A percentile compares a stretch with the other conserved stretches of the same genome.
These are phyloP conservation scores for Muscicapa adusta DNA, from an alignment of 2,113 vertebrate species.

Conservation along the genomic window DNA sequence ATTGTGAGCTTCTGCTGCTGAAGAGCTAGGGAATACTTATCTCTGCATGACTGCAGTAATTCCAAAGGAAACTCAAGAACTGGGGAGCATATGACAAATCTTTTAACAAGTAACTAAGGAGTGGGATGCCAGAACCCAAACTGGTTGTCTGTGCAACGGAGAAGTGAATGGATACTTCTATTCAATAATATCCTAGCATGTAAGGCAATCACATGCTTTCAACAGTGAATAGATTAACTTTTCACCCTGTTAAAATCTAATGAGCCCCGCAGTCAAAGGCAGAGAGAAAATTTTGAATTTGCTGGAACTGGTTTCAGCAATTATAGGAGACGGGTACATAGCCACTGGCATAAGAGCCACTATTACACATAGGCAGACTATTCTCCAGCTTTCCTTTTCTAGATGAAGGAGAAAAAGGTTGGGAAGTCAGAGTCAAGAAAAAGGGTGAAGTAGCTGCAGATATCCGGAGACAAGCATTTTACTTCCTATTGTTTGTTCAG, in stretches of 20 bases:
- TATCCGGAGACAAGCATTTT: not conserved
- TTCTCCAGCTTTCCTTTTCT: not conserved
- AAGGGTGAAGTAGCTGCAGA: not conserved
- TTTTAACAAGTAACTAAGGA: not conserved
- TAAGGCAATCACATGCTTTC: not conserved
- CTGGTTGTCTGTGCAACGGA: not conserved
- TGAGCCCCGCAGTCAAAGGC: not conserved
- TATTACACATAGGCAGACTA: not conserved
- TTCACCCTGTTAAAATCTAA: not conserved
- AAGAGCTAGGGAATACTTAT: not conserved
- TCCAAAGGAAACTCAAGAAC: not conserved
- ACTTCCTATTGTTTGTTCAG: slow-evolving; percentile 7
- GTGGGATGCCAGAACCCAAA: not conserved
- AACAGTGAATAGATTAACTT: not conserved
- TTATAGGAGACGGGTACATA: not conserved
- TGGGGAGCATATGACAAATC: not conserved
- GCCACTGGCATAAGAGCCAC: not conserved
- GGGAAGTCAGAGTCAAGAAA: not conserved
- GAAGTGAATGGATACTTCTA: not conserved
- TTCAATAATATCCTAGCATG: not conserved
- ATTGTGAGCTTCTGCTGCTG: not conserved
- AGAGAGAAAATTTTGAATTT: not conserved
- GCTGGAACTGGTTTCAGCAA: not conserved
- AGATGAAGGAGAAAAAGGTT: not conserved
- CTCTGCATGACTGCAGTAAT: not conserved